Evolutionary conservation across 2,888 invertebrate genomes (phyloP), one percentile per base, ranked within the genome.

Genomic region (Sesamia inferens): DNA sequence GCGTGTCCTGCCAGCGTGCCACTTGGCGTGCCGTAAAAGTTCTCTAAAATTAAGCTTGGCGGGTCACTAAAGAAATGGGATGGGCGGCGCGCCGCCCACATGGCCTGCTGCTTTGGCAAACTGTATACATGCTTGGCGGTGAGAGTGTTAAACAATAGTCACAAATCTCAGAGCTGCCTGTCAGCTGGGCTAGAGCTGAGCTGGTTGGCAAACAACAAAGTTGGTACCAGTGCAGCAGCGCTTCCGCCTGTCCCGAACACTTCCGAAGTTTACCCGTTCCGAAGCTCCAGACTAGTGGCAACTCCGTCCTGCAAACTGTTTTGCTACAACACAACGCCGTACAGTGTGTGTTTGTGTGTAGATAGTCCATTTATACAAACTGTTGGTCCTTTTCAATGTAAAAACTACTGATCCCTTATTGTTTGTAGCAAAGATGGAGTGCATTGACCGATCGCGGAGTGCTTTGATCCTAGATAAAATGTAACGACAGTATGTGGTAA

Each of bases 181-280:
- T 44, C n/a, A 76, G 31, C 6, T 5, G 5, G 73, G 14, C 44
- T 39, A 39, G n/a, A 44, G n/a, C 51, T 47, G 61, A 31, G 79
- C 14, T 44, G 47, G 73, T 24, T 8, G 51, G 13, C 39, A 42
- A 47, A 48, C 55, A 39, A 58, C 58, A 22, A 79, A 83, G 58
- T 68, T 83, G 24, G 16, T 83, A 79, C 79, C 83, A 51, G 22
- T 51, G 22, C 57, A 31, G 31, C 44, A 59, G 58, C 31, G 58
- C 55, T 79, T 83, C 79, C 74, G 83, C 62, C 24, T 51, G 58
- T 68, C 61, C 10, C 47, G 71, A 47, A n/a, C n/a, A 47, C 31
- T n/a, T 13, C 19, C 71, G 61, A 65, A 64, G 67, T 51, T 7
- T 6, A 7, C 39, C 39, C 39, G 39, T 7, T 6, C 6, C 51